Conservation (phyloP, 2,113 vertebrate genomes). For the Mormyrus lacerda region DNA sequence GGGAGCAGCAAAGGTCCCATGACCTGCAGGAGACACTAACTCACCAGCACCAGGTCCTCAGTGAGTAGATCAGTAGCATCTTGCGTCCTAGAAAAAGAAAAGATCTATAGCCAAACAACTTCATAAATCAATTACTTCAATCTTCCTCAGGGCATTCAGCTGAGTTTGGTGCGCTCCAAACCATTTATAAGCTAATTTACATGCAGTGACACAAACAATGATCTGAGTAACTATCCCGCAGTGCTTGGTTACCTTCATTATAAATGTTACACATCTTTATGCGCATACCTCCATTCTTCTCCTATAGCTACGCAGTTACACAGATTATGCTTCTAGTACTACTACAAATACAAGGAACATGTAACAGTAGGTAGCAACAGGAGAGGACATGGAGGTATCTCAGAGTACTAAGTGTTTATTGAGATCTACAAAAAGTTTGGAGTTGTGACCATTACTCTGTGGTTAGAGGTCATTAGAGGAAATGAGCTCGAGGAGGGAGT, state of each 20-base stretch:
- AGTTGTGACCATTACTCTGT: background rate
- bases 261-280: background rate
- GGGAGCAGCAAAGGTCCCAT: background rate
- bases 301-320: background rate
- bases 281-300: background rate
- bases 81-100: constrained; percentile 61
- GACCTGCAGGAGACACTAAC: constrained; percentile 12
- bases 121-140: background rate
- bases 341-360: background rate
- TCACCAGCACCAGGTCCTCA: constrained; percentile 81
- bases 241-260: background rate
- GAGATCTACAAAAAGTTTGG: background rate
- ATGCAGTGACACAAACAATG: background rate
- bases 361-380: background rate
- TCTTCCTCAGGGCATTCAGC: background rate
- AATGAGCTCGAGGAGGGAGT: background rate
- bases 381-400: background rate
- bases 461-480: background rate
- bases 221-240: background rate
- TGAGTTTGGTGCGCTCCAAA: background rate
- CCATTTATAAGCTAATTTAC: background rate
- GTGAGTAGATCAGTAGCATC: constrained; percentile 84
- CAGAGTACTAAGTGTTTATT: background rate
- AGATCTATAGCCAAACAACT: background rate
- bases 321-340: background rate